These are phyloP conservation scores for Dipus sagitta DNA, from an alignment of 2,797 vertebrate genomes.

Conservation along the genomic window DNA sequence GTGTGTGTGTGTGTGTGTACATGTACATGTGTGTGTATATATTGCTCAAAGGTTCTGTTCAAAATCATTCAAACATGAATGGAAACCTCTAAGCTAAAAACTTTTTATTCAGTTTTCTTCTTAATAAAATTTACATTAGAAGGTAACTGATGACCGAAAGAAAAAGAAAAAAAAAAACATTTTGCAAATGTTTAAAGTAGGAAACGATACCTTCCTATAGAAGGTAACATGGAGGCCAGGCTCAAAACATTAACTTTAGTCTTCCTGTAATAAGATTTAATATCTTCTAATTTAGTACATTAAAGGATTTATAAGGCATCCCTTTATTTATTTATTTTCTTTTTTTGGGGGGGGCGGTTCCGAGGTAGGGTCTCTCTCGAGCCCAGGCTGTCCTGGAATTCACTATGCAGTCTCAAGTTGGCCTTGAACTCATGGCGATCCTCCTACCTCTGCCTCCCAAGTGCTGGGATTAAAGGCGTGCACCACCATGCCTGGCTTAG, in stretches of 20 bases:
- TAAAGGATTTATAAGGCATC: slow-evolving; percentile 12
- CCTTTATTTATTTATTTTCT: too few species aligned
- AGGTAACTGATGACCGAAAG: neutral
- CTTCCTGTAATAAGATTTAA: slow-evolving; percentile 33
- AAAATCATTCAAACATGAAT: neutral
- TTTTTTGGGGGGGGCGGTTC: too few species aligned
- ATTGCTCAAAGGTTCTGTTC: neutral
- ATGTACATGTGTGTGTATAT: too few species aligned
- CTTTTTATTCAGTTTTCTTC: slow-evolving; percentile 17
- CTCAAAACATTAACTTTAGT: slow-evolving; percentile 55
- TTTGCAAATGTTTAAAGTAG: slow-evolving; percentile 7
- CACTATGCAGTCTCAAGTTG: too few species aligned
- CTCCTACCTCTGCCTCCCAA: too few species aligned
- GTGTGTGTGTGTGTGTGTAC: too few species aligned
- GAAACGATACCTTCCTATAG: slow-evolving; percentile 15
- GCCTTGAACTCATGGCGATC: too few species aligned
- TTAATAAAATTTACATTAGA: neutral
- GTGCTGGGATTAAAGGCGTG: too few species aligned
- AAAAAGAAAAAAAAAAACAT: slow-evolving; percentile 28
- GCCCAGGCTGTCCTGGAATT: too few species aligned
- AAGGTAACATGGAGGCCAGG: neutral
- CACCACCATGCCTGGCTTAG: too few species aligned
- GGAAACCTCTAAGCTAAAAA: neutral
- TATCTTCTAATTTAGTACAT: slow-evolving; percentile 56
- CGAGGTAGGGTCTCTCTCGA: too few species aligned